These are phyloP conservation scores for Nephrotoma flavescens DNA, from an alignment of 2,888 invertebrate genomes.

Conservation along the genomic window DNA sequence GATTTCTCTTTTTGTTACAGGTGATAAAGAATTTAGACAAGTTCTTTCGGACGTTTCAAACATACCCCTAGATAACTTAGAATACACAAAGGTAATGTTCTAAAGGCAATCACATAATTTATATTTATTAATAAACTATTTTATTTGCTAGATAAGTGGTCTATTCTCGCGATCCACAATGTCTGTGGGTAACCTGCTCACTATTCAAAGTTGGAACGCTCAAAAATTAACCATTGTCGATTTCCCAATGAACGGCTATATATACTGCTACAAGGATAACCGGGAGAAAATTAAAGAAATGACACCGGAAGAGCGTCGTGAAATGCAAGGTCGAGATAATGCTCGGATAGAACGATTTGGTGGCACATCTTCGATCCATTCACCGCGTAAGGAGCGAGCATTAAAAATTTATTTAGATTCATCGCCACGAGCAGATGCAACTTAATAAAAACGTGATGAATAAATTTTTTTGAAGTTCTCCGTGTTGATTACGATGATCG, in stretches of 20 bases:
- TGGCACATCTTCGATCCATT: conserved; percentile 32
- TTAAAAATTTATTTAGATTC: conserved; percentile 57
- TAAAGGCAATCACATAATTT: neutral
- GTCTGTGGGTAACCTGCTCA: conserved; percentile 43
- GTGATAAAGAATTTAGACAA: conserved; percentile 34
- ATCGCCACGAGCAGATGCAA: conserved; percentile 18
- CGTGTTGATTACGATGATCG: neutral
- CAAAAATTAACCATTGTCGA: conserved; percentile 36
- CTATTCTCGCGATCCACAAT: conserved; percentile 46
- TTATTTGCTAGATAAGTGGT: conserved; percentile 26
- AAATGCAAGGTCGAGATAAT: conserved; percentile 44
- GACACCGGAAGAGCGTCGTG: conserved; percentile 43
- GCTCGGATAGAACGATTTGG: conserved; percentile 33
- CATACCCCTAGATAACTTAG: conserved; percentile 45
- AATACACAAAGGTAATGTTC: conserved; percentile 38
- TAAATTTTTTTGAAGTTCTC: neutral
- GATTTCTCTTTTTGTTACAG: conserved; percentile 16
- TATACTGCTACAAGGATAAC: conserved; percentile 54
- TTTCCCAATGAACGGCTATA: conserved; percentile 40
- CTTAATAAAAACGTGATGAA: neutral
- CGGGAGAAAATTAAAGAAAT: conserved; percentile 42
- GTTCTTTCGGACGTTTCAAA: conserved; percentile 37
- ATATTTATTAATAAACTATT: neutral
- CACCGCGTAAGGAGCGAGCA: conserved; percentile 51
- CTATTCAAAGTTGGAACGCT: conserved; percentile 45